These are phyloP conservation scores for Alca torda DNA, from an alignment of 2,797 vertebrate species.

Conservation along the genomic window DNA sequence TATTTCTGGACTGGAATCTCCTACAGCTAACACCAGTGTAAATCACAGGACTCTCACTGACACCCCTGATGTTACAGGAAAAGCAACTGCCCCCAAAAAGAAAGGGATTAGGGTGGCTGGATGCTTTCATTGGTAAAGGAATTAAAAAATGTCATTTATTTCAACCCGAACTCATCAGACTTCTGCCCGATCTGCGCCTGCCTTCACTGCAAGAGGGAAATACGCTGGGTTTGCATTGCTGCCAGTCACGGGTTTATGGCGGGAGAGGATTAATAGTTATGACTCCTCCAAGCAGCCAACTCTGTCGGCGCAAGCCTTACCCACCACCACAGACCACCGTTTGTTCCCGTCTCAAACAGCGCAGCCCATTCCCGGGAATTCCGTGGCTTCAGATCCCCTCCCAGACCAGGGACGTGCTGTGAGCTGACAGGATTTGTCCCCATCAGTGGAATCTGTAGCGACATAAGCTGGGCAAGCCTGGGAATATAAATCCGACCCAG, in stretches of 20 bases:
- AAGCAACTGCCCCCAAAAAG: not conserved
- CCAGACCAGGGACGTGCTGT: not conserved
- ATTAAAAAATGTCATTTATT: not conserved
- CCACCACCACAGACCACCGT: not conserved
- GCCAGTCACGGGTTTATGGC: accelerated
- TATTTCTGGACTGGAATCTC: not conserved
- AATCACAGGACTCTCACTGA: not conserved
- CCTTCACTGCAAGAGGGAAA: not conserved
- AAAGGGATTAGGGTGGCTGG: not conserved
- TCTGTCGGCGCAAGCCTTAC: not conserved
- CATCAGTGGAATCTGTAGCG: not conserved
- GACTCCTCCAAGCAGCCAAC: not conserved
- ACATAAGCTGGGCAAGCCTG: not conserved
- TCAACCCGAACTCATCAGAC: not conserved
- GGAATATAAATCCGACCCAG: not conserved
- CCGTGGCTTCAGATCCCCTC: accelerated
- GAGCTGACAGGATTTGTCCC: not conserved
- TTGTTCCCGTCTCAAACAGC: not conserved
- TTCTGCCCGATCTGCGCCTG: not conserved
- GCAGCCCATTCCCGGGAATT: accelerated
- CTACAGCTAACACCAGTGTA: not conserved
- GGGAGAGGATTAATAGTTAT: not conserved
- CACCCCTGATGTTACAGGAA: not conserved
- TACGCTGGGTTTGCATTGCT: not conserved
- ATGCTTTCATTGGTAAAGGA: not conserved